Evolutionary conservation across 2,113 vertebrate genomes (phyloP).

Genomic region (Glaucidium brasilianum): DNA sequence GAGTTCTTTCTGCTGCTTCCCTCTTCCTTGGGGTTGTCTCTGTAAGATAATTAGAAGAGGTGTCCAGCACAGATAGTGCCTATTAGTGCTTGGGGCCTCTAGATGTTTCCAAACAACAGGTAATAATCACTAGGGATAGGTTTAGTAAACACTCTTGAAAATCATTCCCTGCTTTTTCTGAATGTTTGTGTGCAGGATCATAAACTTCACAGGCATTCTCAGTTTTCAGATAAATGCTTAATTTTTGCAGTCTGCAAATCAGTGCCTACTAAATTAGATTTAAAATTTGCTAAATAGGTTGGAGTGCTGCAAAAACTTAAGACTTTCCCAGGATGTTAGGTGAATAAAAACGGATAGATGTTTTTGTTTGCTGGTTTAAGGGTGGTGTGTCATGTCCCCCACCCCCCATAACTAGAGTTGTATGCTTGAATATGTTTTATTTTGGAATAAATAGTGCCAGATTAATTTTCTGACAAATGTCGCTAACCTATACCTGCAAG

Average conservation of each 20-base stretch:
- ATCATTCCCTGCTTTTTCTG: neutral
- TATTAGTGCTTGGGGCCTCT: neutral
- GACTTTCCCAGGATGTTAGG: neutral
- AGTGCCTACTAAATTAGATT: neutral
- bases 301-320: neutral
- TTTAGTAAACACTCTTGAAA: neutral
- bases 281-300: neutral
- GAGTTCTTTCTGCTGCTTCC: neutral
- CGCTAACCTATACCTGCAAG: neutral
- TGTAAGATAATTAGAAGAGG: neutral
- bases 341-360: neutral
- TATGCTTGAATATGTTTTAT: neutral
- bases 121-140: neutral
- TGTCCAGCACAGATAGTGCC: neutral
- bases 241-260: neutral
- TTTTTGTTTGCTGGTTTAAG: neutral
- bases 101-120: neutral
- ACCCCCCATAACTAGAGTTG: fast-evolving
- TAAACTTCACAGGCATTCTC: neutral
- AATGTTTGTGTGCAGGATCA: neutral
- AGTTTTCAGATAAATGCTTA: neutral
- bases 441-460: neutral
- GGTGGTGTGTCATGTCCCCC: too few relatives aligned
- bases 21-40: neutral
- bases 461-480: neutral